Evolutionary conservation across 2,797 vertebrate genomes (phyloP), one percentile per base, ranked within the genome.

Genomic region (Aeoliscus strigatus): DNA sequence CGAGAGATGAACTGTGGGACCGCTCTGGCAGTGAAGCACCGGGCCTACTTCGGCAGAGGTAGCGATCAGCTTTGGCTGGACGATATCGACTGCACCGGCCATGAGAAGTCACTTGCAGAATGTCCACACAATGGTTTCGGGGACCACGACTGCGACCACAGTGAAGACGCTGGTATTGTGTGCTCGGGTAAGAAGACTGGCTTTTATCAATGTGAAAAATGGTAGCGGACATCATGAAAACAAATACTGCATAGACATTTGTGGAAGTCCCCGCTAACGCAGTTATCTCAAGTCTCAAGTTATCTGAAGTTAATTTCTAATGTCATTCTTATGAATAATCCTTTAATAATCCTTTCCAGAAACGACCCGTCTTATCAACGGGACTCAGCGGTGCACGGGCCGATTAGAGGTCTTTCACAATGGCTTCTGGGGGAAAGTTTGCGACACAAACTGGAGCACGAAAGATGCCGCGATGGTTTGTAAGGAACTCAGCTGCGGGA

Each of bases 181-280:
- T 87, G 83, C 55, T 82, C 75, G 71, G 70, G 79, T 82, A 65
- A 27, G 1, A n/a, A n/a, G n/a, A n/a, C n/a, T n/a, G n/a, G n/a
- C n/a, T n/a, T n/a, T n/a, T n/a, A n/a, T n/a, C n/a, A n/a, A n/a
- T n/a, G n/a, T n/a, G n/a, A n/a, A n/a, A n/a, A n/a, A n/a, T n/a
- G n/a, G 18, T 21, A 21, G 18, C 18, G 18, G 18, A 21, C 18
- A 21, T 21, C n/a, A n/a, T n/a, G n/a, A n/a, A n/a, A n/a, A n/a
- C n/a, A n/a, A n/a, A n/a, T n/a, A n/a, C n/a, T n/a, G n/a, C n/a
- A n/a, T n/a, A n/a, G n/a, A n/a, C n/a, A n/a, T n/a, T n/a, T n/a
- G n/a, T n/a, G n/a, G n/a, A n/a, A n/a, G n/a, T n/a, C n/a, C n/a
- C n/a, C n/a, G n/a, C n/a, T n/a, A n/a, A n/a, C n/a, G n/a, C n/a